Percentiles rank a stretch among this genome's conserved stretches.
These are phyloP conservation scores for Coturnix japonica DNA, from an alignment of 2,113 vertebrate species.

Conservation along the genomic window DNA sequence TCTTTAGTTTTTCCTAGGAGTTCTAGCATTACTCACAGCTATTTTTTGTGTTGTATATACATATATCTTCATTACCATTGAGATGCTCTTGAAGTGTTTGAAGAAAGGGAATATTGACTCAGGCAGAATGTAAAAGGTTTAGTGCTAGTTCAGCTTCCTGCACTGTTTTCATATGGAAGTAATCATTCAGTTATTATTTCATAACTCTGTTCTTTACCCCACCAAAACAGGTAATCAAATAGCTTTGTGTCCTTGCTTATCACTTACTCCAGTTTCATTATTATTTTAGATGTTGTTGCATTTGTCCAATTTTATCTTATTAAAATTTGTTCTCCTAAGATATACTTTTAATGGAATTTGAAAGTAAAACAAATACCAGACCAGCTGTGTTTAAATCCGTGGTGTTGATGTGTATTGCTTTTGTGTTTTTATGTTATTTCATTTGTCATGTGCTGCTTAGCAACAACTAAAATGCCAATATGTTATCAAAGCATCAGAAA, in stretches of 20 bases:
- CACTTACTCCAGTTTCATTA: not conserved
- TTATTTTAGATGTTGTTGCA: not conserved
- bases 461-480: not conserved
- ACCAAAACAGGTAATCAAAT: slow-evolving; percentile 8
- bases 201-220: slow-evolving; percentile 4
- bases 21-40: not conserved
- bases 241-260: not conserved
- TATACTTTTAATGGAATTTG: not conserved
- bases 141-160: not conserved
- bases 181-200: slow-evolving; percentile 17
- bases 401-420: not conserved
- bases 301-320: not conserved
- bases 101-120: not conserved
- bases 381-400: not conserved
- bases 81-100: not conserved
- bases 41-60: not conserved
- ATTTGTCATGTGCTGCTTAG: not conserved
- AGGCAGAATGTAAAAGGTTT: not conserved
- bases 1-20: not conserved
- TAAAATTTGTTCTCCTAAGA: not conserved
- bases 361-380: not conserved
- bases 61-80: not conserved
- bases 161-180: not conserved
- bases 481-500: not conserved
- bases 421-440: not conserved